phyloP scores from a whole-genome alignment of 2,888 invertebrate genomes.

The Eristalinus sepulchralis region DNA sequence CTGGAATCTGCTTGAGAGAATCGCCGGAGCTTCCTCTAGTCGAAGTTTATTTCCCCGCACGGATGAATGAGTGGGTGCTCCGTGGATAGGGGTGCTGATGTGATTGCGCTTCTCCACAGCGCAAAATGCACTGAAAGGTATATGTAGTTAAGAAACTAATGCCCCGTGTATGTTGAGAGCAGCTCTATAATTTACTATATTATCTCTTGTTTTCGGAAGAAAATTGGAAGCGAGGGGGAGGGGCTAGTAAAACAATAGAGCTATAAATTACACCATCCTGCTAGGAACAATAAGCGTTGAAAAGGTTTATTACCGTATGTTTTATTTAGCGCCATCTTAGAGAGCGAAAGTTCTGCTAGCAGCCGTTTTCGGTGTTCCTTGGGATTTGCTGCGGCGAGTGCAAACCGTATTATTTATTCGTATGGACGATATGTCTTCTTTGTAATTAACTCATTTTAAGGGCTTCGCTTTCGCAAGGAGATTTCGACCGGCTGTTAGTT shows the following conservation, averaged over 20 bases:
- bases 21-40: conserved; percentile 1
- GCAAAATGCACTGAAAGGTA: conserved; percentile 18
- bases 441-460: no score
- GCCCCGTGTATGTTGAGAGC: conserved; percentile 17
- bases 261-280: conserved; percentile 53
- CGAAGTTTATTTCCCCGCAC: conserved; percentile 19
- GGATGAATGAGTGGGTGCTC: conserved; percentile 18
- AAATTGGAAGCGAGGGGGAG: conserved; percentile 19
- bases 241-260: conserved; percentile 47
- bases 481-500: no score
- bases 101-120: conserved; percentile 10
- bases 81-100: background rate
- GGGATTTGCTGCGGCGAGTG: background rate
- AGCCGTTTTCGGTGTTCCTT: background rate
- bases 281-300: conserved; percentile 47
- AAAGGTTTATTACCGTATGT: conserved; percentile 50
- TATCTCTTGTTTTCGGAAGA: conserved; percentile 48
- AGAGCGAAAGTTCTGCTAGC: background rate
- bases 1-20: background rate
- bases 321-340: conserved; percentile 13
- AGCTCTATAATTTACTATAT: conserved; percentile 65
- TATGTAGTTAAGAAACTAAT: background rate
- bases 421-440: background rate
- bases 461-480: no score
- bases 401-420: background rate